Evolutionary conservation across 2,113 vertebrate species (phyloP).

Genomic region (Elgaria multicarinata): DNA sequence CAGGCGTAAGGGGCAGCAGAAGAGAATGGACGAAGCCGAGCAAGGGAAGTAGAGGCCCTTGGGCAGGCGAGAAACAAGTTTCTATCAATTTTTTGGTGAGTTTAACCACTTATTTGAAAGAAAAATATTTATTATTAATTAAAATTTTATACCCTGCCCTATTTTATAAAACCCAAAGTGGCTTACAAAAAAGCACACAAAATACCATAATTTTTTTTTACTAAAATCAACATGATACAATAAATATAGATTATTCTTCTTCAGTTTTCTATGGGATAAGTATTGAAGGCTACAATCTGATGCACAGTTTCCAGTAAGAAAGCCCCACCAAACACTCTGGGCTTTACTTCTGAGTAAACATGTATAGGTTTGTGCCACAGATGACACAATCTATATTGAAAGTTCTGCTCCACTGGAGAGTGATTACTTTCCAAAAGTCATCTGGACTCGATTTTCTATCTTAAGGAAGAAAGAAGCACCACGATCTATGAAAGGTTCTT

Average conservation of each 20-base stretch:
- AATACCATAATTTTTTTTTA: neutral
- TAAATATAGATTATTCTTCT: neutral
- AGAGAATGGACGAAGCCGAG: too few species aligned
- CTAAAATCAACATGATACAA: neutral
- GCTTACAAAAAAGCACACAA: neutral
- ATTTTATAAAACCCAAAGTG: neutral
- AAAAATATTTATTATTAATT: neutral
- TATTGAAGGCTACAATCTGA: neutral
- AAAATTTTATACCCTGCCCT: neutral
- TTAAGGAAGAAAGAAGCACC: neutral
- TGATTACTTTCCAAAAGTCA: slow-evolving; percentile 11
- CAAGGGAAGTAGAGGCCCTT: too few species aligned
- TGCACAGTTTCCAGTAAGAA: neutral
- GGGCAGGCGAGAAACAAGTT: too few species aligned
- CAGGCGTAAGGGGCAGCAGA: too few species aligned
- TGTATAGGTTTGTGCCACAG: neutral
- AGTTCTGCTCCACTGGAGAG: slow-evolving; percentile 34
- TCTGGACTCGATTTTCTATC: slow-evolving; percentile 40
- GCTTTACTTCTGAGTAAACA: neutral
- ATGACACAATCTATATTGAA: slow-evolving; percentile 24
- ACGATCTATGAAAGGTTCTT: slow-evolving; percentile 37
- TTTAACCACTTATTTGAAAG: neutral
- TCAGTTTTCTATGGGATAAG: neutral
- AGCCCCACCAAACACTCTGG: neutral
- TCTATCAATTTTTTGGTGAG: neutral